Conservation (phyloP, 2,888 invertebrate species). For the Spodoptera exigua region DNA sequence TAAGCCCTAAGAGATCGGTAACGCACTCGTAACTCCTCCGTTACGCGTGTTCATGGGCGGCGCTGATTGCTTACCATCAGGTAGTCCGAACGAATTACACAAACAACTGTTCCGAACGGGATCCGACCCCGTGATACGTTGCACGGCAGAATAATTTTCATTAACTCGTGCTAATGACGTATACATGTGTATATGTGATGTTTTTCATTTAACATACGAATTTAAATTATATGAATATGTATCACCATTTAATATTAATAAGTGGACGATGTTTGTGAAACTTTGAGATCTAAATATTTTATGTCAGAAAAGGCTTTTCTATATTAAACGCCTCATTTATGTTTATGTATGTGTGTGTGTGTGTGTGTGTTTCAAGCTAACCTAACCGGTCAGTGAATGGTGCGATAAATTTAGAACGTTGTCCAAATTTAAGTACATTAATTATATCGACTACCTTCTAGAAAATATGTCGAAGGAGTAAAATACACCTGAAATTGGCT, state of each 20-base stretch:
- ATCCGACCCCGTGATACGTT: no score
- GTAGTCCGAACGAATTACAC: no score
- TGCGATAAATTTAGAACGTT: conserved; percentile 11
- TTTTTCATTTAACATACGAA: no score
- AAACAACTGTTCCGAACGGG: no score
- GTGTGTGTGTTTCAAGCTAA: conserved; percentile 14
- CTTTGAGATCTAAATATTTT: conserved; percentile 38
- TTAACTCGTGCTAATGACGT: neutral
- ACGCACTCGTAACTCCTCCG: no score
- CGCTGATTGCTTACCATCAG: no score
- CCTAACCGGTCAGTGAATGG: conserved; percentile 9
- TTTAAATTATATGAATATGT: conserved; percentile 14
- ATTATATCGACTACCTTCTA: conserved; percentile 1
- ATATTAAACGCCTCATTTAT: neutral
- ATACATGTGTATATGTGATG: no score
- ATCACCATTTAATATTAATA: conserved; percentile 20
- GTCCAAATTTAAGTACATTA: no score
- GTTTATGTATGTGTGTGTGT: neutral
- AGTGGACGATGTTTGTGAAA: conserved; percentile 18
- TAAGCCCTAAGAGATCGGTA: no score
- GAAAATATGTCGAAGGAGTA: neutral
- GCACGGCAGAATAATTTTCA: no score
- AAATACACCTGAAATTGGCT: no score
- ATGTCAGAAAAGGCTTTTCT: conserved; percentile 18
- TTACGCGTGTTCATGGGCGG: no score